Conservation (phyloP, 2,888 invertebrate genomes). For the Morpho helenor region DNA sequence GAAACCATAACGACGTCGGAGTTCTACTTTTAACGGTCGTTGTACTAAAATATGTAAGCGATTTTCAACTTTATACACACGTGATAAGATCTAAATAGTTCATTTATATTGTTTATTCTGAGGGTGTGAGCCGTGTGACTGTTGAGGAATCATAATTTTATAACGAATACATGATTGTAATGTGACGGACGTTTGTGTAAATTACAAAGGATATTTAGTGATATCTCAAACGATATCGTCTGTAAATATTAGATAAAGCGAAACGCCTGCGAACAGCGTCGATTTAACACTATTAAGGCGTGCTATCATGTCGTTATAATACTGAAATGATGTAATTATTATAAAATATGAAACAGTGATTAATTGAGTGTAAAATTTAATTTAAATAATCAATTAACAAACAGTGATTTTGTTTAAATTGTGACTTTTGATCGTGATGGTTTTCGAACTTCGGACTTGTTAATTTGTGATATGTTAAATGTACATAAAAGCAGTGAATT, state of each 20-base stretch:
- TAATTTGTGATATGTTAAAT: too few species aligned
- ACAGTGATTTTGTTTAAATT: too few species aligned
- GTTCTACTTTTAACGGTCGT: conserved; percentile 1
- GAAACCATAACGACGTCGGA: background rate
- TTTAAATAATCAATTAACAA: too few species aligned
- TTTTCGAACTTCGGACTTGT: too few species aligned
- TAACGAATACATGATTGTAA: conserved; percentile 7
- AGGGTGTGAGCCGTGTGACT: conserved; percentile 1
- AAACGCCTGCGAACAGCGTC: conserved; percentile 7
- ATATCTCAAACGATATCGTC: conserved; percentile 26
- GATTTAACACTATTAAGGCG: too few species aligned
- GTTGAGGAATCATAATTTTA: conserved; percentile 1
- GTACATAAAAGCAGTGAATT: too few species aligned
- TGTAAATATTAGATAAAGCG: conserved; percentile 31
- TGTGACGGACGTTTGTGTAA: conserved; percentile 15
- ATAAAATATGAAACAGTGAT: too few species aligned
- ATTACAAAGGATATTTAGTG: background rate
- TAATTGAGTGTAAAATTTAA: too few species aligned
- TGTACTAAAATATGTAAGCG: background rate
- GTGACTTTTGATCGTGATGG: too few species aligned
- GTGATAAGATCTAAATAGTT: background rate
- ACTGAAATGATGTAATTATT: too few species aligned
- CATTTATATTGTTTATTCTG: background rate
- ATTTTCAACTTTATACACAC: background rate
- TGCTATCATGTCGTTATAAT: too few species aligned